Conservation (phyloP, 1,140 invertebrate genomes). For the Papilio polyxenes region DNA sequence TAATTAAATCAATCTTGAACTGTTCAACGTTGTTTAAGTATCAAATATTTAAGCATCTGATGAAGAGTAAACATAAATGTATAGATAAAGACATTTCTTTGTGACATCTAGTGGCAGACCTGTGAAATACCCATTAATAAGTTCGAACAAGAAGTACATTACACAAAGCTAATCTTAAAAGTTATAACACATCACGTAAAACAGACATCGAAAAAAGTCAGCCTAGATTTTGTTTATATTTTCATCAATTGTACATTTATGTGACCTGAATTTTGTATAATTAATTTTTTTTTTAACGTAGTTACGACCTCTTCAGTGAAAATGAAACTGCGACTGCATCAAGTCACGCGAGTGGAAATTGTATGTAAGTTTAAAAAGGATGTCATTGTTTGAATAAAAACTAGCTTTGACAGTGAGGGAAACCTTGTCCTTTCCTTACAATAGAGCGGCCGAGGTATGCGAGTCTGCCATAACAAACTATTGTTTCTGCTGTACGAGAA, state of each 20-base stretch:
- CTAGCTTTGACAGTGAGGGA: background rate
- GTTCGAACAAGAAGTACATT: too few species aligned
- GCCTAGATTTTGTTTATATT: too few species aligned
- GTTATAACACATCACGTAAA: too few species aligned
- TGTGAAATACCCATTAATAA: background rate
- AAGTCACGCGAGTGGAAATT: background rate
- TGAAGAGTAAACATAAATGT: background rate
- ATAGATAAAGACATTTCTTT: background rate
- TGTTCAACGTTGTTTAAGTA: background rate
- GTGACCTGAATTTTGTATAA: too few species aligned
- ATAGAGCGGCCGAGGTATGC: background rate
- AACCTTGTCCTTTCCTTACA: constrained; percentile 21
- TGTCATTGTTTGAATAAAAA: background rate
- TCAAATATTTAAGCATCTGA: background rate
- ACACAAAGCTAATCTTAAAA: too few species aligned
- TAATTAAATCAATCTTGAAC: background rate
- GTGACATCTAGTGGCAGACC: background rate
- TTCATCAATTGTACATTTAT: too few species aligned
- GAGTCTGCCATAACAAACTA: constrained; percentile 6
- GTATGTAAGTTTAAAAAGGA: background rate
- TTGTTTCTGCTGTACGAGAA: background rate
- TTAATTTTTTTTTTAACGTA: too few species aligned
- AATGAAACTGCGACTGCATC: too few species aligned
- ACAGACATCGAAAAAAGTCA: too few species aligned
- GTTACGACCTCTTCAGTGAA: too few species aligned